These are phyloP conservation scores for Pissodes strobi DNA, from an alignment of 1,140 invertebrate species.

Conservation along the genomic window DNA sequence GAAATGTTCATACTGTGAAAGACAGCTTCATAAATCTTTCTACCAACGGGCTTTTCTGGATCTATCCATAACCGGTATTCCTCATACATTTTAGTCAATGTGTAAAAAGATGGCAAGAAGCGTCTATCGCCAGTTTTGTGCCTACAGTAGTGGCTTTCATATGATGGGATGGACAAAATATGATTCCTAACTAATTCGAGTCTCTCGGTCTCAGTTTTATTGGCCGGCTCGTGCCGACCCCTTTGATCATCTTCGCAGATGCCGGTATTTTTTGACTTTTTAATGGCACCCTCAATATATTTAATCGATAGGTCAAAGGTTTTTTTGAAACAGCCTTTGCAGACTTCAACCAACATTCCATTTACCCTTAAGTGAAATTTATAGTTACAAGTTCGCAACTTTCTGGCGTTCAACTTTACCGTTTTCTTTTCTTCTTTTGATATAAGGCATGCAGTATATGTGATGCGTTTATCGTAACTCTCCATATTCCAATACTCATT, in stretches of 20 bases:
- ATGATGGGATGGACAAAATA: neutral
- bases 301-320: neutral
- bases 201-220: neutral
- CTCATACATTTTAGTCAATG: neutral
- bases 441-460: neutral
- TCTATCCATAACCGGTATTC: neutral
- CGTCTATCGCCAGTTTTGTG: neutral
- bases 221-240: neutral
- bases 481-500: no score
- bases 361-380: neutral
- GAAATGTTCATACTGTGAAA: neutral
- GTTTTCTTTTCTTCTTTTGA: conserved; percentile 6
- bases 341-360: neutral
- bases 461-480: no score
- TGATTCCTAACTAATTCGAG: neutral
- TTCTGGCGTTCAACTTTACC: neutral
- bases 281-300: neutral
- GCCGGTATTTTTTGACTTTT: neutral
- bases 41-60: neutral
- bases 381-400: neutral
- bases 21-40: neutral
- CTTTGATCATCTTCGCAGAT: neutral
- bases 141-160: conserved; percentile 4
- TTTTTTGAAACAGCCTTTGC: conserved; percentile 5
- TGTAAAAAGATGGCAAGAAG: neutral